Evolutionary conservation across 2,888 invertebrate species (phyloP).

Genomic region (Platypus cylindrus): DNA sequence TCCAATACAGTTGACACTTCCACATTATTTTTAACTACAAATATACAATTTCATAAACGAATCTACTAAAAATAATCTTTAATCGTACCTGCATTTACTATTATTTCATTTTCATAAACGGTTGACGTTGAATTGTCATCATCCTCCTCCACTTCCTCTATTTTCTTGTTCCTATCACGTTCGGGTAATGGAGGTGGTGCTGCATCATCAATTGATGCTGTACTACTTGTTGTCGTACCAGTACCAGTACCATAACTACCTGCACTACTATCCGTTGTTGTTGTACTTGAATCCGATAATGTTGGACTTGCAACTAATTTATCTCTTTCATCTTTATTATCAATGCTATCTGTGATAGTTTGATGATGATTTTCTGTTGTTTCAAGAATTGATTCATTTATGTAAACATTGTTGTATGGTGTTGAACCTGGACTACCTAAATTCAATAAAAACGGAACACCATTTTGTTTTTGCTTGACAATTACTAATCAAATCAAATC

Average conservation of each 20-base stretch:
- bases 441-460: too few species aligned
- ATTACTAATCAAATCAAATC: neutral
- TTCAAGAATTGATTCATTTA: constrained; percentile 18
- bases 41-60: too few species aligned
- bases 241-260: neutral
- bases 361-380: constrained; percentile 21
- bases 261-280: constrained; percentile 15
- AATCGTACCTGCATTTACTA: too few species aligned
- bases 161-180: too few species aligned
- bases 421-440: constrained; percentile 34
- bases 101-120: too few species aligned
- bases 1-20: too few species aligned
- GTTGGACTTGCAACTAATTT: constrained; percentile 29
- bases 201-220: too few species aligned
- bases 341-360: constrained; percentile 9
- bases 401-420: constrained; percentile 34
- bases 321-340: constrained; percentile 22
- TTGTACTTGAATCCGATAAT: constrained; percentile 22
- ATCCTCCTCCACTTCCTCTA: too few species aligned
- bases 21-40: too few species aligned
- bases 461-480: constrained; percentile 1
- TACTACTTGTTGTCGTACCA: neutral
- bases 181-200: too few species aligned
- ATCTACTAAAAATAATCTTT: too few species aligned
- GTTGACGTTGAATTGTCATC: too few species aligned